Evolutionary conservation across 2,888 invertebrate genomes (phyloP), one percentile per base, ranked within the genome.

Genomic region (Pammene fasciana): DNA sequence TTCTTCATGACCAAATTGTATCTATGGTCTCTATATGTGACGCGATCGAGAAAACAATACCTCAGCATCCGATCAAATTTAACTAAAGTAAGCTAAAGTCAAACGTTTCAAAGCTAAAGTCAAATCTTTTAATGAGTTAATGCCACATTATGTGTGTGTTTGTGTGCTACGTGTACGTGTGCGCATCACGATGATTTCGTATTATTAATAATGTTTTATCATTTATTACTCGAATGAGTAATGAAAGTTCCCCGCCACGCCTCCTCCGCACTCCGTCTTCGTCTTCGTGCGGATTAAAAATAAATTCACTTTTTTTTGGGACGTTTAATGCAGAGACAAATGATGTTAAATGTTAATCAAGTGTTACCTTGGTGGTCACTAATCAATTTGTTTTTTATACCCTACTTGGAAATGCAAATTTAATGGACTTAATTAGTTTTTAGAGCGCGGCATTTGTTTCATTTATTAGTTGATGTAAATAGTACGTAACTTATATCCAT

Each of bases 121-220:
- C 79, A 78, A 79, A 81, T 82, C 78, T 83, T 88, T 88, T 88
- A 91, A 91, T 89, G 87, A 89, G 87, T 88, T 86, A 89, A 86
- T 87, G 86, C 83, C 41, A 41, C 14, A 18, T 16, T 82, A 80
- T 83, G 83, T 82, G 86, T 76, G 79, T 77, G 79, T 79, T 82
- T 85, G 84, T 88, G 87, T 90, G 11, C 50, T 50, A 50, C 50
- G 50, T 50, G 10, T 16, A 10, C 11, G 89, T 86, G 81, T 85
- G 81, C 83, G 82, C 70, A 60, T 60, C 70, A 70, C 65, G 70
- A 70, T 86, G 89, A 90, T 91, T 89, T 85, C 85, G 78, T 80
- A 84, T 84, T 88, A 92, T 92, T 92, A 92, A 92, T 92, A 92
- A 92, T 92, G 91, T 91, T 89, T 92, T 92, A 92, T 92, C 91